phyloP scores from a whole-genome alignment of 2,797 vertebrate genomes.

The Oryzias dopingdopingensis region DNA sequence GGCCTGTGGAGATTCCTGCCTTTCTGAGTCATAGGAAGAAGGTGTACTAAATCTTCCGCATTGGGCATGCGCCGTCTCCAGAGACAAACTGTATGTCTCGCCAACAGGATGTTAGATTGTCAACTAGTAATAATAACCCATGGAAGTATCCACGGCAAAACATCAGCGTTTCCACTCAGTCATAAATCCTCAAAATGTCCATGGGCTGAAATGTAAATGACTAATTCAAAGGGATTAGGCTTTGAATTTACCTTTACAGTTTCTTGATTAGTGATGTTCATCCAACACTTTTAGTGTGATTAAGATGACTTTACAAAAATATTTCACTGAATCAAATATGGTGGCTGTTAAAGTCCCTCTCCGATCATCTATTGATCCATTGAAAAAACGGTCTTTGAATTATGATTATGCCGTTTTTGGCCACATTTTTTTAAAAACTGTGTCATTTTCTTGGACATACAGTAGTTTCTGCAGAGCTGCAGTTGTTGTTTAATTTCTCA shows the following conservation, averaged over 20 bases:
- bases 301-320: not conserved
- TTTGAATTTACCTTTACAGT: not conserved
- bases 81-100: constrained; percentile 27
- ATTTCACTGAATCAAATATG: not conserved
- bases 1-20: not conserved
- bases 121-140: constrained; percentile 21
- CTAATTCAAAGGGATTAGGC: not conserved
- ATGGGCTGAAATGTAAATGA: not conserved
- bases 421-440: too few relatives aligned
- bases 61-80: not conserved
- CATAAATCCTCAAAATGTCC: not conserved
- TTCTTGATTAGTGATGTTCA: not conserved
- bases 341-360: too few relatives aligned
- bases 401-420: too few relatives aligned
- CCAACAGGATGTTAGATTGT: constrained; percentile 50
- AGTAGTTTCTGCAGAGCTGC: too few relatives aligned
- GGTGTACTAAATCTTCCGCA: constrained; percentile 13
- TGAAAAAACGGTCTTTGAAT: too few relatives aligned
- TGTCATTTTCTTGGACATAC: too few relatives aligned
- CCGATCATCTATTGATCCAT: too few relatives aligned
- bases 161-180: constrained; percentile 1
- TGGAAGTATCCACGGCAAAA: constrained; percentile 51
- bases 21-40: constrained; percentile 5
- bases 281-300: not conserved
- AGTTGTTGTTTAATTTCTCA: too few relatives aligned